Evolutionary conservation across 2,113 vertebrate genomes (phyloP).

Genomic region (Mormoops blainvillei): DNA sequence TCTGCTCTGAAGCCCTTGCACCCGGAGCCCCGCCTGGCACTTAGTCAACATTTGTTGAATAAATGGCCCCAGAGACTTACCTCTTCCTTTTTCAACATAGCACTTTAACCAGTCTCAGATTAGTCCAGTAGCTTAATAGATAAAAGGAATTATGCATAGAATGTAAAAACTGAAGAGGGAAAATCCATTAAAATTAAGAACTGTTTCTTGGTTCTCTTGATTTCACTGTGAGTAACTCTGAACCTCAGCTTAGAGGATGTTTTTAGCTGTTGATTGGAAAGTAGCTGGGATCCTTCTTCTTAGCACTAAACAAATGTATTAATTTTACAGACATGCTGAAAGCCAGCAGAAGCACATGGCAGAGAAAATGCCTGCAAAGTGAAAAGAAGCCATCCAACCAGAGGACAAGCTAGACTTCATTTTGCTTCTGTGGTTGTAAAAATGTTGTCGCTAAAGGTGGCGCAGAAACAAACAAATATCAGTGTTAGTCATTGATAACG

Average conservation of each 20-base stretch:
- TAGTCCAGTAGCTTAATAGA: background rate
- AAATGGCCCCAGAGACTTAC: background rate
- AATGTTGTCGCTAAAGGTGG: slow-evolving; percentile 78
- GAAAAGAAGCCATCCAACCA: slow-evolving; percentile 72
- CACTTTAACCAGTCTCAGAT: background rate
- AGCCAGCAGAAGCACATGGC: slow-evolving; percentile 99
- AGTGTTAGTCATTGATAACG: slow-evolving; percentile 90
- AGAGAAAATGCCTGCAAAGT: slow-evolving; percentile 96
- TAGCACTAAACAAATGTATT: background rate
- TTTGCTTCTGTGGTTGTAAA: slow-evolving; percentile 89
- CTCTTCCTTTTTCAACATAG: background rate
- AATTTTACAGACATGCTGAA: slow-evolving; percentile 90
- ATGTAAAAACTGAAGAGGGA: background rate
- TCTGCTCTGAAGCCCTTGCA: background rate
- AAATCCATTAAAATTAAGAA: background rate
- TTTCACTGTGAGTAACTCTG: rapidly evolving
- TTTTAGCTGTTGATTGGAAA: background rate
- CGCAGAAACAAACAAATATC: slow-evolving; percentile 78
- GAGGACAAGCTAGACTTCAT: slow-evolving; percentile 78
- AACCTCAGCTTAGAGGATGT: background rate
- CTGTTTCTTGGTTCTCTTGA: background rate
- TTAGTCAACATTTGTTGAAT: background rate
- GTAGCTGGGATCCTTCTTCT: background rate
- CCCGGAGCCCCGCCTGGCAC: background rate
- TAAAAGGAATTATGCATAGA: background rate